phyloP scores from a whole-genome alignment of 2,797 vertebrate genomes.

The Moxostoma hubbsi region DNA sequence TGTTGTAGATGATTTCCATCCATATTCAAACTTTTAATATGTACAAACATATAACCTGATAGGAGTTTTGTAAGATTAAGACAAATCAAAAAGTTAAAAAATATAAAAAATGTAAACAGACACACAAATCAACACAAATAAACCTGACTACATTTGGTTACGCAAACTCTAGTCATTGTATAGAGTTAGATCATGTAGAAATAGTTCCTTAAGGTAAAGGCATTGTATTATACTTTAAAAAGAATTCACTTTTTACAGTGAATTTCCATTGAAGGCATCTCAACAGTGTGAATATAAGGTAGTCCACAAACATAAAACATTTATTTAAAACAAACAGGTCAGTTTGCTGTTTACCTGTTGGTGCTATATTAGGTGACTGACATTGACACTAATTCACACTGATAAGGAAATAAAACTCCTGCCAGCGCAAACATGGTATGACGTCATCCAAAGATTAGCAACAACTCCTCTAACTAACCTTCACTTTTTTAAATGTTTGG shows the following conservation, averaged over 20 bases:
- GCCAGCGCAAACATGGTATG: neutral
- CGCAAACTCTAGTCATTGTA: too few species aligned
- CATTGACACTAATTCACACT: neutral
- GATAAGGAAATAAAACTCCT: neutral
- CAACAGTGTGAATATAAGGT: neutral
- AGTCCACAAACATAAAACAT: neutral
- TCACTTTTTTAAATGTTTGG: neutral
- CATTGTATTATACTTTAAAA: too few species aligned
- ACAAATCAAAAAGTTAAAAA: too few species aligned
- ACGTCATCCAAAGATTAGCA: neutral
- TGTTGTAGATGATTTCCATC: conserved; percentile 33
- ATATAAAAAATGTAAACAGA: too few species aligned
- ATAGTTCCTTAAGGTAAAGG: too few species aligned
- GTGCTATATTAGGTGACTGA: neutral
- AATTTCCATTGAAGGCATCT: neutral
- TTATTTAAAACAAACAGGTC: neutral
- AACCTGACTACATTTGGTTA: too few species aligned
- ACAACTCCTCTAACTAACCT: neutral
- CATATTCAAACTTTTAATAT: neutral
- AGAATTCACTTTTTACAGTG: too few species aligned
- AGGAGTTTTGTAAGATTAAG: too few species aligned
- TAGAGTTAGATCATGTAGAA: too few species aligned
- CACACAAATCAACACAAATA: too few species aligned
- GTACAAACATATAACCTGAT: neutral
- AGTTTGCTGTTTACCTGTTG: neutral